phyloP scores from a whole-genome alignment of 2,888 invertebrate genomes.

The Tromatobia lineatoria region DNA sequence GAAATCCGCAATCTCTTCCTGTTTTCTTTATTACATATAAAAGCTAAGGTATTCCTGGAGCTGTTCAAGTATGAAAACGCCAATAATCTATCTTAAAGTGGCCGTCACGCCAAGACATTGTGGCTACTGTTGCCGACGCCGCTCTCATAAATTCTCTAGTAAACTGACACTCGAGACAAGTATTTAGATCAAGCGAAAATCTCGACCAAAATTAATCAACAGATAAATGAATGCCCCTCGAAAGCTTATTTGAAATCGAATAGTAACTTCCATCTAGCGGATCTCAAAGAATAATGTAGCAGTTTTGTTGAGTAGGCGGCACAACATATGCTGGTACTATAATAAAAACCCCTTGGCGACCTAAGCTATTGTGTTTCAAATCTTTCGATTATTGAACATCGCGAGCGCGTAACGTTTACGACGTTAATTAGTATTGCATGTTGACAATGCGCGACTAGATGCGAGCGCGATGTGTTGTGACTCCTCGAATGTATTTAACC shows the following conservation, averaged over 20 bases:
- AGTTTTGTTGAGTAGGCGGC: background rate
- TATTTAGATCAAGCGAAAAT: background rate
- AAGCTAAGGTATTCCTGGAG: background rate
- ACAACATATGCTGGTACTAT: background rate
- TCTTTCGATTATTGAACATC: constrained; percentile 36
- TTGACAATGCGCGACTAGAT: constrained; percentile 2
- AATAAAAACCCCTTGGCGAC: constrained; percentile 37
- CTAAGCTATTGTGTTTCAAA: constrained; percentile 49
- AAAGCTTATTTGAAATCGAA: background rate
- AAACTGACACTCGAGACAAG: background rate
- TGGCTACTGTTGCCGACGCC: background rate
- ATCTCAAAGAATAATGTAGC: constrained; percentile 25
- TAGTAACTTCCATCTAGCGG: background rate
- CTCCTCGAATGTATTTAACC: constrained; percentile 16
- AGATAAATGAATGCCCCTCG: background rate
- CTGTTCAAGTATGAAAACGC: background rate
- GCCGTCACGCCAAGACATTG: background rate
- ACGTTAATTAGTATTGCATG: constrained; percentile 30
- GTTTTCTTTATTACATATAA: background rate
- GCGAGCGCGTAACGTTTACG: constrained; percentile 1
- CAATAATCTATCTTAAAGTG: background rate
- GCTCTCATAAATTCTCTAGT: background rate
- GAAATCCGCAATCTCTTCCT: background rate
- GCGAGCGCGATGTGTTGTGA: constrained; percentile 12
- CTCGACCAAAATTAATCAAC: background rate